A percentile compares a stretch with the other conserved stretches of the same genome.
Conservation (phyloP, 2,888 invertebrate species). For the Drosophila seclusa region DNA sequence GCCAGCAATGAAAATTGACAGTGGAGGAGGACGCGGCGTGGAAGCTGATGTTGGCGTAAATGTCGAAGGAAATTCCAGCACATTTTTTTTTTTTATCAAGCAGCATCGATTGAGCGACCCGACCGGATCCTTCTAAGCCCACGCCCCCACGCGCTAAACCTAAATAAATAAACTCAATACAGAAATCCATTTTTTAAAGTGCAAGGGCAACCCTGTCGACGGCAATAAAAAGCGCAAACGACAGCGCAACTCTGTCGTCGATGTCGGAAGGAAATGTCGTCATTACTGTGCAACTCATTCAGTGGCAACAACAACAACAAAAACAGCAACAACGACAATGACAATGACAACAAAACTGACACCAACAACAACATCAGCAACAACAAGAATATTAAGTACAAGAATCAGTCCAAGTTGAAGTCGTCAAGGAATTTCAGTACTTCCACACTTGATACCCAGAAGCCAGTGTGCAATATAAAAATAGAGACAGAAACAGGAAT, state of each 20-base stretch:
- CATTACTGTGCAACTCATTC: slow-evolving; percentile 68
- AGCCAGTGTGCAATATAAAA: slow-evolving; percentile 44
- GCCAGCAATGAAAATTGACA: slow-evolving; percentile 29
- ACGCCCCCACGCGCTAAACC: slow-evolving; percentile 26
- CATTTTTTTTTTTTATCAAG: slow-evolving; percentile 65
- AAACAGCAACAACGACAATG: neutral
- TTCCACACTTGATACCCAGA: slow-evolving; percentile 66
- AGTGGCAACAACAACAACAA: slow-evolving; percentile 3
- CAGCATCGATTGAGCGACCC: slow-evolving; percentile 68
- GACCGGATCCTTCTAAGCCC: neutral
- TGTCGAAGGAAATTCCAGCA: slow-evolving; percentile 57
- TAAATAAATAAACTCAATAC: slow-evolving; percentile 72
- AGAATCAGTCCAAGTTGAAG: slow-evolving; percentile 49
- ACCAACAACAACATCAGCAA: slow-evolving; percentile 7
- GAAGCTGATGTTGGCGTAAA: slow-evolving; percentile 45
- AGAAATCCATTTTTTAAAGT: slow-evolving; percentile 50
- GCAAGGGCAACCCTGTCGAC: slow-evolving; percentile 53
- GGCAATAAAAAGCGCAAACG: slow-evolving; percentile 67
- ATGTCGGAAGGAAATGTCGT: slow-evolving; percentile 76
- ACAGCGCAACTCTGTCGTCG: slow-evolving; percentile 37
- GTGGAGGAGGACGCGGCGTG: neutral
- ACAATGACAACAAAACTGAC: slow-evolving; percentile 2
- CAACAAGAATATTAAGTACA: slow-evolving; percentile 1
- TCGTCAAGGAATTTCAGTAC: slow-evolving; percentile 55
- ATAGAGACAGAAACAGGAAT: slow-evolving; percentile 23